Evolutionary conservation across 2,113 vertebrate genomes (phyloP).

Genomic region (Protobothrops flavoviridis): DNA sequence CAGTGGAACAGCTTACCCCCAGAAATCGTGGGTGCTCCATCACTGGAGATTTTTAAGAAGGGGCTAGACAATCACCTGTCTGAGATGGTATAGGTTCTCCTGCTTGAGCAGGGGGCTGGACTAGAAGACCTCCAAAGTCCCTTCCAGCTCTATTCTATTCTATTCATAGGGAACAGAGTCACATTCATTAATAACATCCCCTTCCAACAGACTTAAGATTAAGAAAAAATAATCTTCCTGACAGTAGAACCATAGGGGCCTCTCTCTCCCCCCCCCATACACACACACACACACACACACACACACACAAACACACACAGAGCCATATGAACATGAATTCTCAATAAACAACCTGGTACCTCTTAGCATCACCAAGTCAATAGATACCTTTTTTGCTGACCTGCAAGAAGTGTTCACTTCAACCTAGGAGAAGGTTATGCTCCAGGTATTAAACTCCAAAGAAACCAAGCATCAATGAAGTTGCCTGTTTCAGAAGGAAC

Average conservation of each 20-base stretch:
- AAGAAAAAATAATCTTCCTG: background rate
- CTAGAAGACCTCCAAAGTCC: too few relatives aligned
- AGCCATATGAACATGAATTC: background rate
- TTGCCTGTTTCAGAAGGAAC: background rate
- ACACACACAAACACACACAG: background rate
- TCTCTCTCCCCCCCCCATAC: too few relatives aligned
- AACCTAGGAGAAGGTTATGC: background rate
- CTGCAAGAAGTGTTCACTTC: background rate
- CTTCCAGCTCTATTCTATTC: too few relatives aligned
- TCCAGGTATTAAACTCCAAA: background rate
- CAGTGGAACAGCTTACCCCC: too few relatives aligned
- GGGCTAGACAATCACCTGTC: too few relatives aligned
- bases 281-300: too few relatives aligned
- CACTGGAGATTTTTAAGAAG: too few relatives aligned
- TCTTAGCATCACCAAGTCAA: background rate
- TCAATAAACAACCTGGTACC: background rate
- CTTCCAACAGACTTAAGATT: background rate
- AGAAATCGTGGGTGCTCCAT: too few relatives aligned
- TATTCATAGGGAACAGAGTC: background rate
- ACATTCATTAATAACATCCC: too few relatives aligned
- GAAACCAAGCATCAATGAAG: conserved; percentile 2
- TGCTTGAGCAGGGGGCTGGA: too few relatives aligned
- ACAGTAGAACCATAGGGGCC: background rate
- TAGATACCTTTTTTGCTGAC: background rate
- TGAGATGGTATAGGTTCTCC: too few relatives aligned